A percentile compares a stretch with the other conserved stretches of the same genome.
Evolutionary conservation across 2,113 vertebrate species (phyloP).

Genomic region (human): GRCh38 chr13:112467001-112467500

Average conservation of each 20-base stretch:
- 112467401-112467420: background rate
- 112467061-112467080: constrained; percentile 33
- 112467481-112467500: background rate
- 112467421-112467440: background rate
- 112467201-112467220: background rate
- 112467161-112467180: constrained; percentile 35
- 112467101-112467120: constrained; percentile 1
- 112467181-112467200: background rate
- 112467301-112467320: background rate
- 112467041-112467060: background rate
- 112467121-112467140: constrained; percentile 48
- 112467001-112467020: background rate
- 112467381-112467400: background rate
- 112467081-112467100: background rate
- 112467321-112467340: background rate
- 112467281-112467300: background rate
- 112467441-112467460: background rate
- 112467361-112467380: background rate
- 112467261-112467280: background rate
- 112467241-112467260: background rate
- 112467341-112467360: background rate
- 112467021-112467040: background rate
- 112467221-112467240: background rate
- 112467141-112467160: constrained; percentile 37
- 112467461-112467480: background rate